These are phyloP conservation scores for Glossosoma conforme DNA, from an alignment of 1,140 invertebrate species.

Conservation along the genomic window DNA sequence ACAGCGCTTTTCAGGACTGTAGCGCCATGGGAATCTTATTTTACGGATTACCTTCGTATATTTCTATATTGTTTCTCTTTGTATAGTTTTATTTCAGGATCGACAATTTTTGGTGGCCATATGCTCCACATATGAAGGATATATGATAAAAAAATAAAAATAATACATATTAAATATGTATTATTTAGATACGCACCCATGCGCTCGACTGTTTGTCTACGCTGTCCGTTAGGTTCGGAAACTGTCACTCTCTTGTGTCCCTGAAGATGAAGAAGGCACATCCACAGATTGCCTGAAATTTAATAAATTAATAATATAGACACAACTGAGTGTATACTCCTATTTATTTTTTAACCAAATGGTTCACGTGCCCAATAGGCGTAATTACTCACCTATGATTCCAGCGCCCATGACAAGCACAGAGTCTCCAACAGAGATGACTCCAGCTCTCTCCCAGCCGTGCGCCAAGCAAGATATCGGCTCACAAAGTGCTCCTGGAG, in stretches of 20 bases:
- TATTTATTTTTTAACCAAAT: not conserved
- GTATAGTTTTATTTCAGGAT: no score
- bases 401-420: constrained; percentile 65
- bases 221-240: constrained; percentile 55
- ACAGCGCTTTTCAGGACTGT: no score
- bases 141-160: no score
- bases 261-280: constrained; percentile 56
- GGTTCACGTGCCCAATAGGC: no score
- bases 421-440: constrained; percentile 53
- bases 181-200: constrained; percentile 48
- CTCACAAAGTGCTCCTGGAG: constrained; percentile 55
- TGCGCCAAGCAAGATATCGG: constrained; percentile 65
- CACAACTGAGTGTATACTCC: no score
- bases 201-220: constrained; percentile 50
- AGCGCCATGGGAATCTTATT: no score
- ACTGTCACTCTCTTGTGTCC: constrained; percentile 63
- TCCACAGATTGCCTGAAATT: constrained; percentile 56
- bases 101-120: no score
- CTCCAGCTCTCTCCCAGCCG: constrained; percentile 57
- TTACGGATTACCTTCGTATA: no score
- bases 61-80: no score
- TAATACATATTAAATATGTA: no score
- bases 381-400: constrained; percentile 57
- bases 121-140: no score
- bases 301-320: constrained; percentile 9